These are phyloP conservation scores for Albula goreensis DNA, from an alignment of 2,113 vertebrate species.

Conservation along the genomic window DNA sequence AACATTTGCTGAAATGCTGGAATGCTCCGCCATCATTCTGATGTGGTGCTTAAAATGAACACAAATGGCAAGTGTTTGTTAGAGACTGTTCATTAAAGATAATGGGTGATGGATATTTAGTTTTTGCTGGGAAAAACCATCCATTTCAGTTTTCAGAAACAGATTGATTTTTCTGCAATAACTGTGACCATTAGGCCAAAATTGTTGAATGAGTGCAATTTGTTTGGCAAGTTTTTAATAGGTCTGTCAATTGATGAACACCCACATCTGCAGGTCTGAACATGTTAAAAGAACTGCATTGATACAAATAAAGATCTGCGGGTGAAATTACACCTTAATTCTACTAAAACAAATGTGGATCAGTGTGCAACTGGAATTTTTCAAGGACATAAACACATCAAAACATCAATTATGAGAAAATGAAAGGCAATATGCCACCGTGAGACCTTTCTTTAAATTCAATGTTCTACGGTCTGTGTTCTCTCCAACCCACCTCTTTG, in stretches of 20 bases:
- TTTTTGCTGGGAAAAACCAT: conserved; percentile 46
- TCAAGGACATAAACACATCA: conserved; percentile 18
- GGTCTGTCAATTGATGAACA: neutral
- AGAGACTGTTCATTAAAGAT: conserved; percentile 50
- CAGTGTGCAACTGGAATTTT: neutral
- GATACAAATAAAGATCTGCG: conserved; percentile 19
- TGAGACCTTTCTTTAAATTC: conserved; percentile 39
- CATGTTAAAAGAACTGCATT: neutral
- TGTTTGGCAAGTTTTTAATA: conserved; percentile 31
- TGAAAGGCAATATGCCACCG: neutral
- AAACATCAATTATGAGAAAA: conserved; percentile 18
- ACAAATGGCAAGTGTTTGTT: conserved; percentile 37
- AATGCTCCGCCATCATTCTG: conserved; percentile 44
- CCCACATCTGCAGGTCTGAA: conserved; percentile 28
- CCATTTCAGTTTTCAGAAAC: conserved; percentile 53
- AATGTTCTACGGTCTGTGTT: conserved; percentile 49
- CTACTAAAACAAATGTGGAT: neutral
- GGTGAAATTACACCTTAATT: conserved; percentile 16
- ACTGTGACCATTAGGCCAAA: conserved; percentile 43
- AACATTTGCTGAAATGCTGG: conserved; percentile 38
- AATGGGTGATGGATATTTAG: conserved; percentile 47
- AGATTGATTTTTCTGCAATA: conserved; percentile 50
- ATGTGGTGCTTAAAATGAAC: conserved; percentile 36
- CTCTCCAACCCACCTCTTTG: conserved; percentile 54
- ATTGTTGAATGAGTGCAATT: conserved; percentile 34